These are phyloP conservation scores for Reticulitermes lucifugus DNA, from an alignment of 2,888 invertebrate species.

Conservation along the genomic window DNA sequence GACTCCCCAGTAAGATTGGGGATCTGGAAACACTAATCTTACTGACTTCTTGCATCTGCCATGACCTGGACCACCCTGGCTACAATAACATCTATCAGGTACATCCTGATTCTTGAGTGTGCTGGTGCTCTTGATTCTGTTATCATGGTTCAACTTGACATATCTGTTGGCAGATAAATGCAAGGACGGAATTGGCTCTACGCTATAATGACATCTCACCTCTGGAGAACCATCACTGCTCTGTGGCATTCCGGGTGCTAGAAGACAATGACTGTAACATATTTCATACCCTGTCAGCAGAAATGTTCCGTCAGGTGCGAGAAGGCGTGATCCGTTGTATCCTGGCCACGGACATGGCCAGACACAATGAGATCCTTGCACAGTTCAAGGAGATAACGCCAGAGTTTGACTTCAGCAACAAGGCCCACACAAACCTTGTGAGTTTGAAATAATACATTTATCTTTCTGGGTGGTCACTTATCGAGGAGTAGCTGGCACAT, in stretches of 20 bases:
- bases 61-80: conserved; percentile 83
- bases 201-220: conserved; percentile 90
- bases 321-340: conserved; percentile 85
- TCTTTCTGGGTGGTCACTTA: too few relatives aligned
- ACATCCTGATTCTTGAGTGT: conserved; percentile 8
- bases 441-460: conserved; percentile 57
- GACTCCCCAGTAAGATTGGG: conserved; percentile 76
- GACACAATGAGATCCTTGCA: conserved; percentile 81
- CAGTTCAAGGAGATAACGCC: conserved; percentile 76
- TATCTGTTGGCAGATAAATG: conserved; percentile 73
- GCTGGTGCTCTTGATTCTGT: background rate
- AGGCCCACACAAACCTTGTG: conserved; percentile 79
- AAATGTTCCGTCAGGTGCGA: conserved; percentile 69
- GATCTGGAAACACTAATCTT: conserved; percentile 81
- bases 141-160: too few relatives aligned
- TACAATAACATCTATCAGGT: conserved; percentile 82
- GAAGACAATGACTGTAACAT: conserved; percentile 85
- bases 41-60: conserved; percentile 83
- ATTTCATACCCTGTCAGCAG: conserved; percentile 72
- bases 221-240: conserved; percentile 88
- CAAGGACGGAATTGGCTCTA: conserved; percentile 83
- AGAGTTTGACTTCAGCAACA: conserved; percentile 76
- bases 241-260: conserved; percentile 83
- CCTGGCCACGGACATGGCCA: conserved; percentile 82
- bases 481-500: too few relatives aligned